phyloP scores from a whole-genome alignment of 2,113 vertebrate genomes.

The Eidolon helvum region DNA sequence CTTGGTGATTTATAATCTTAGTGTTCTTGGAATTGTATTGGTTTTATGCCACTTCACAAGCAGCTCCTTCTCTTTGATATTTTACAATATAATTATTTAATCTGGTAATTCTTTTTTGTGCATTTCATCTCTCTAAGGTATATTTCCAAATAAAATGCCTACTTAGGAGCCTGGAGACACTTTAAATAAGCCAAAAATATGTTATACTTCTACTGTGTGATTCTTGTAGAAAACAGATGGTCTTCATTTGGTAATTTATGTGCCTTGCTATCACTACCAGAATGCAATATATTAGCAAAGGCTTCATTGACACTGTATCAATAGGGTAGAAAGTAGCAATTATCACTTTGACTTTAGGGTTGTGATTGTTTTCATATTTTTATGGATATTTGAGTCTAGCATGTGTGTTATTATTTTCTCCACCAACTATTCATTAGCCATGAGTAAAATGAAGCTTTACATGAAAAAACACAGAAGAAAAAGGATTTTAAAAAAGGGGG shows the following conservation, averaged over 20 bases:
- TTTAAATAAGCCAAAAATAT: background rate
- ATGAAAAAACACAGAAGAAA: background rate
- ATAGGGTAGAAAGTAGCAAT: background rate
- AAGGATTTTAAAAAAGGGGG: accelerated
- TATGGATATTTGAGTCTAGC: background rate
- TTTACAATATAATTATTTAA: conserved; percentile 56
- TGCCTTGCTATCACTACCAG: background rate
- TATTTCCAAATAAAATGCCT: conserved; percentile 50
- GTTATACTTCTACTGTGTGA: background rate
- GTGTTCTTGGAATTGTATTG: conserved; percentile 34
- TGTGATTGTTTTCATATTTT: background rate
- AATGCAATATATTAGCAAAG: background rate
- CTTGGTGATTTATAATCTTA: background rate
- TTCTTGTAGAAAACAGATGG: background rate
- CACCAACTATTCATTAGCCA: background rate
- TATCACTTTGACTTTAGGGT: background rate
- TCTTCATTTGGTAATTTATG: background rate
- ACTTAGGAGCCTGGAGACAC: background rate
- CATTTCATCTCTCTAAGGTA: background rate
- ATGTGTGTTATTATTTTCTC: background rate
- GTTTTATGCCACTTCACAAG: conserved; percentile 59
- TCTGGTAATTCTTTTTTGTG: conserved; percentile 10
- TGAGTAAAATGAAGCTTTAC: background rate
- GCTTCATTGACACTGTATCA: background rate
- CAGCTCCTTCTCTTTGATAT: conserved; percentile 43